phyloP scores from a whole-genome alignment of 2,888 invertebrate species.

The Incurvaria masculella region DNA sequence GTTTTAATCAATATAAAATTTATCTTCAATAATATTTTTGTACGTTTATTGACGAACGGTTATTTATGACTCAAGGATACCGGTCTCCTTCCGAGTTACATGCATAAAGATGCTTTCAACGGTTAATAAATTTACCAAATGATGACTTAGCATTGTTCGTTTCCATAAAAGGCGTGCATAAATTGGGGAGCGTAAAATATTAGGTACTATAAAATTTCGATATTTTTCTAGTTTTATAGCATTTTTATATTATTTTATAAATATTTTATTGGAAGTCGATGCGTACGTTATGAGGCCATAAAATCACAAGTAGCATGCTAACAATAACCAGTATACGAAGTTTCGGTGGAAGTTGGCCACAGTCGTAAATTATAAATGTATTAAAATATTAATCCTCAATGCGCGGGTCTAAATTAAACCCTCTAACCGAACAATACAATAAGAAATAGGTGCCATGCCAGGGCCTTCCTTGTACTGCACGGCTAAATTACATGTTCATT shows the following conservation, averaged over 20 bases:
- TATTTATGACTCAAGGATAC: no score
- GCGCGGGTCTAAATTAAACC: no score
- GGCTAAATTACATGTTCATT: no score
- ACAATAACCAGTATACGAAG: neutral
- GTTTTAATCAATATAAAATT: no score
- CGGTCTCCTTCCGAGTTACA: no score
- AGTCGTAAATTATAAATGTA: neutral
- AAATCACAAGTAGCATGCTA: neutral
- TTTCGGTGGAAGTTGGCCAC: neutral
- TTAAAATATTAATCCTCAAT: neutral
- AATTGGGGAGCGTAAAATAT: neutral
- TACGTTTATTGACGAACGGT: no score
- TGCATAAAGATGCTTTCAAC: no score
- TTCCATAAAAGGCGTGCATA: neutral
- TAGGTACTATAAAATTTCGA: neutral
- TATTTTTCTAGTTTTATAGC: neutral
- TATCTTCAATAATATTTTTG: no score
- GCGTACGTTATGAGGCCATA: neutral
- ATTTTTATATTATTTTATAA: neutral
- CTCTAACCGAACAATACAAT: no score
- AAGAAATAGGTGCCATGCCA: no score
- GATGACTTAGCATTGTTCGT: neutral
- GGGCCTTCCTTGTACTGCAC: no score
- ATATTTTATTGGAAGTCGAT: neutral
- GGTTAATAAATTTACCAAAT: neutral